Percentiles rank a stretch among this genome's conserved stretches.
Conservation (phyloP, 2,797 vertebrate genomes). For the Orientallactaga sibirica region DNA sequence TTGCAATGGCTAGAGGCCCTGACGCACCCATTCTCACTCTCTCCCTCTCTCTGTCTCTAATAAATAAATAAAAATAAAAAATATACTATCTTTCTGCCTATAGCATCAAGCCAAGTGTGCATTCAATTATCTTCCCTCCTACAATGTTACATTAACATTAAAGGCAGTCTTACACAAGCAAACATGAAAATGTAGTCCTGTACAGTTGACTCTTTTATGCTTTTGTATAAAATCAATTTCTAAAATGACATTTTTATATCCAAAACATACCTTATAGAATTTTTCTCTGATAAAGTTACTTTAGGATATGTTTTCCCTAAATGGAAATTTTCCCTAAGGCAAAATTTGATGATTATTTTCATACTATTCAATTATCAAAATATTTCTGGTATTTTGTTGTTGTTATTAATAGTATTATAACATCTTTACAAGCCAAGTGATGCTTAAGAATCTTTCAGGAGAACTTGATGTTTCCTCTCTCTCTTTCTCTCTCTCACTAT, state of each 20-base stretch:
- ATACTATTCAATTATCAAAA: background rate
- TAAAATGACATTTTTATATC: constrained; percentile 47
- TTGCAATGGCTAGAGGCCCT: no score
- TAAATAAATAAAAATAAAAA: no score
- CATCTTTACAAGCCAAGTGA: background rate
- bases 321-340: constrained; percentile 12
- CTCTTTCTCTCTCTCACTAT: background rate
- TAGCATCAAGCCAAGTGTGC: background rate
- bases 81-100: background rate
- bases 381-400: background rate
- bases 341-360: constrained; percentile 40
- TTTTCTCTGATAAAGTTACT: constrained; percentile 21
- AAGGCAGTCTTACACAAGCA: background rate
- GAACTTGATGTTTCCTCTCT: background rate
- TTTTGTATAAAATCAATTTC: background rate
- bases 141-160: background rate
- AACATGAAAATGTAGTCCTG: background rate
- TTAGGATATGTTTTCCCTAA: constrained; percentile 15
- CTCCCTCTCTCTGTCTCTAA: no score
- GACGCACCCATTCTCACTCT: no score
- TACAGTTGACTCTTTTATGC: background rate
- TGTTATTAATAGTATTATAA: constrained; percentile 18
- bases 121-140: background rate
- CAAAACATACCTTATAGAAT: constrained; percentile 18
- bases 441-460: constrained; percentile 6